A percentile compares a stretch with the other conserved stretches of the same genome.
Evolutionary conservation across 2,888 invertebrate genomes (phyloP).

Genomic region (Mechanitis messenoides): DNA sequence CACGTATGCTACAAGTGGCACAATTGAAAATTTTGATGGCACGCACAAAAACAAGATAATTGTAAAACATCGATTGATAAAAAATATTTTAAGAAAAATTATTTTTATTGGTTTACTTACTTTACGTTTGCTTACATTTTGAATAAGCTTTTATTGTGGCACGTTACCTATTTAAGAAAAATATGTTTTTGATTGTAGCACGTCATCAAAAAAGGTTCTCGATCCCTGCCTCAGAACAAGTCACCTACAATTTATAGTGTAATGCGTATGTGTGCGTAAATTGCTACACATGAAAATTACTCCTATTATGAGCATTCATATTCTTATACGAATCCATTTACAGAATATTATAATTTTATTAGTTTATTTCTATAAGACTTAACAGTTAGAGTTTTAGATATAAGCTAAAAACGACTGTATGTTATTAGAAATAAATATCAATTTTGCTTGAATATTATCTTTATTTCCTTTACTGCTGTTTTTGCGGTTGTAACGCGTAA

Average conservation of each 20-base stretch:
- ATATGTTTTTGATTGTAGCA: too few relatives aligned
- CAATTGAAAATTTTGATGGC: too few relatives aligned
- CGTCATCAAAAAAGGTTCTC: too few relatives aligned
- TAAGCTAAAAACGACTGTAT: conserved; percentile 3
- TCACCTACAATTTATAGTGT: too few relatives aligned
- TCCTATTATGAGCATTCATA: conserved; percentile 4
- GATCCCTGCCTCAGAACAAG: too few relatives aligned
- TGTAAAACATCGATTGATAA: too few relatives aligned
- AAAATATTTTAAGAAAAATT: not conserved
- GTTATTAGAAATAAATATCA: conserved; percentile 10
- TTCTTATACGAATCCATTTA: not conserved
- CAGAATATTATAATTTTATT: not conserved
- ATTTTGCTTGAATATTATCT: conserved; percentile 10
- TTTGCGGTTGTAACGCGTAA: conserved; percentile 35
- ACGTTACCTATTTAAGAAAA: too few relatives aligned
- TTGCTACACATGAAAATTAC: conserved; percentile 1
- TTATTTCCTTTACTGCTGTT: conserved; percentile 2
- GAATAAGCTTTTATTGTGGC: too few relatives aligned
- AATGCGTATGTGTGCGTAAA: too few relatives aligned
- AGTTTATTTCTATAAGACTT: conserved; percentile 1
- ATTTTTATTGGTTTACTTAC: not conserved
- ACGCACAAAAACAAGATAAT: too few relatives aligned
- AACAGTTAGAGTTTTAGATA: not conserved
- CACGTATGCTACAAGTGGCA: too few relatives aligned
- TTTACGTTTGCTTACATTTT: too few relatives aligned